phyloP scores from a whole-genome alignment of 1,140 invertebrate genomes.

The Hyles vespertilio region DNA sequence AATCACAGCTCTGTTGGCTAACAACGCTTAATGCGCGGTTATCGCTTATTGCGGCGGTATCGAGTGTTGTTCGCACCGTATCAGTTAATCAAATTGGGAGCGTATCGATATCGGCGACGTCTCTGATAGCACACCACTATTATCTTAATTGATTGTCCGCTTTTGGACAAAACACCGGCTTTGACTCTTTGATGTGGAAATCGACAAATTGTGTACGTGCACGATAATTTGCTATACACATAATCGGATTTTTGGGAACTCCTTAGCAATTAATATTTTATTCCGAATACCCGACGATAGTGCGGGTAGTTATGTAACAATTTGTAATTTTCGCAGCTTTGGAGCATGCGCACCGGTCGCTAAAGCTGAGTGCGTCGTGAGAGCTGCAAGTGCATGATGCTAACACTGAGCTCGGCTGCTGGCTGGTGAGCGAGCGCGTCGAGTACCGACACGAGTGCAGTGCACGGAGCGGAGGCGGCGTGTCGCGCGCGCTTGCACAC shows the following conservation, averaged over 20 bases:
- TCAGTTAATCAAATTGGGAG: conserved; percentile 72
- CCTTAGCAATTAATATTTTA: background rate
- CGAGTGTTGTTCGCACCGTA: conserved; percentile 60
- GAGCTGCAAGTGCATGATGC: conserved; percentile 27
- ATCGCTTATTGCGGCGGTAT: conserved; percentile 58
- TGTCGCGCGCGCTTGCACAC: too few relatives aligned
- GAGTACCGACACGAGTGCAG: conserved; percentile 14
- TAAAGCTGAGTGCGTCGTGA: conserved; percentile 20
- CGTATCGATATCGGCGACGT: conserved; percentile 64
- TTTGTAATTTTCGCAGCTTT: conserved; percentile 43
- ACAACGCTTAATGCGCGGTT: conserved; percentile 65
- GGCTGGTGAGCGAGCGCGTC: conserved; percentile 14
- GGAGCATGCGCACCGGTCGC: conserved; percentile 36
- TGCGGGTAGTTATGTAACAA: background rate
- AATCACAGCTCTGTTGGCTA: conserved; percentile 64
- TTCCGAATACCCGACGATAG: too few relatives aligned
- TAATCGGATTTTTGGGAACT: too few relatives aligned
- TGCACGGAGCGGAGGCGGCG: too few relatives aligned
- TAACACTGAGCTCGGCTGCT: conserved; percentile 33
- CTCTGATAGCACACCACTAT: conserved; percentile 57
- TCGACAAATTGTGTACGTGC: too few relatives aligned
- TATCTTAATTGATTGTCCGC: conserved; percentile 71
- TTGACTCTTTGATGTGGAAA: conserved; percentile 46
- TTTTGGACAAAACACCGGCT: conserved; percentile 59
- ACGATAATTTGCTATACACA: too few relatives aligned